Conservation (phyloP, 2,888 invertebrate species). For the Calliopum simillimum region DNA sequence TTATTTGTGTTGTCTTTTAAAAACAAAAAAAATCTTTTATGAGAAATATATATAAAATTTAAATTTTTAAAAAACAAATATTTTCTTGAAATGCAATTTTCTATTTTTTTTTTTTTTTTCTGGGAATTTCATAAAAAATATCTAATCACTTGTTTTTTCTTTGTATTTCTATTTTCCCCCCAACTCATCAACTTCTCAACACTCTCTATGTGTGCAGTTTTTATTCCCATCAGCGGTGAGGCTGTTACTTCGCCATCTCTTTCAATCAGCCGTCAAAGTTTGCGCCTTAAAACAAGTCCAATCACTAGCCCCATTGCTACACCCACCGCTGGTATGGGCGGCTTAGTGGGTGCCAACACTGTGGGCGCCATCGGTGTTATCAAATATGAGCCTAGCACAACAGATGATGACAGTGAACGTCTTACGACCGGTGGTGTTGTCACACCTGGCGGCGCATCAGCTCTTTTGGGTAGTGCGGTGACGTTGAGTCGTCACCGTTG, state of each 20-base stretch:
- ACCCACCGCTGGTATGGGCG: slow-evolving; percentile 36
- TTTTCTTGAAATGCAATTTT: slow-evolving; percentile 14
- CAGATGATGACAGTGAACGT: slow-evolving; percentile 49
- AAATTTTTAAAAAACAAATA: background rate
- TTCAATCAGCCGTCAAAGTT: slow-evolving; percentile 45
- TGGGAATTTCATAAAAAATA: slow-evolving; percentile 17
- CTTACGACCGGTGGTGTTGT: slow-evolving; percentile 36
- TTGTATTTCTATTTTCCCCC: slow-evolving; percentile 35
- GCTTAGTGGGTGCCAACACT: slow-evolving; percentile 15
- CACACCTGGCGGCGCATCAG: slow-evolving; percentile 54
- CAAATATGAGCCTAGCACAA: slow-evolving; percentile 57
- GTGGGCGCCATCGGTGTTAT: slow-evolving; percentile 49
- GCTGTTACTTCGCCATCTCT: slow-evolving; percentile 31
- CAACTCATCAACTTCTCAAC: slow-evolving; percentile 17
- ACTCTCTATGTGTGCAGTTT: background rate
- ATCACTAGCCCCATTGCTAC: slow-evolving; percentile 56
- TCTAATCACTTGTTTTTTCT: slow-evolving; percentile 32
- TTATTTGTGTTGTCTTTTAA: slow-evolving; percentile 40
- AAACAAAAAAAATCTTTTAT: slow-evolving; percentile 18
- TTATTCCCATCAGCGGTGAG: slow-evolving; percentile 29
- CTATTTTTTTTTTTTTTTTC: background rate
- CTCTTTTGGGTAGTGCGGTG: slow-evolving; percentile 44
- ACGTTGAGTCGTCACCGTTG: slow-evolving; percentile 33
- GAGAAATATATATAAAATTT: background rate
- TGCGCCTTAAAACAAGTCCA: slow-evolving; percentile 61